Percentiles rank a stretch among this genome's conserved stretches.
These are phyloP conservation scores for Grapholita molesta DNA, from an alignment of 1,140 invertebrate species.

Conservation along the genomic window DNA sequence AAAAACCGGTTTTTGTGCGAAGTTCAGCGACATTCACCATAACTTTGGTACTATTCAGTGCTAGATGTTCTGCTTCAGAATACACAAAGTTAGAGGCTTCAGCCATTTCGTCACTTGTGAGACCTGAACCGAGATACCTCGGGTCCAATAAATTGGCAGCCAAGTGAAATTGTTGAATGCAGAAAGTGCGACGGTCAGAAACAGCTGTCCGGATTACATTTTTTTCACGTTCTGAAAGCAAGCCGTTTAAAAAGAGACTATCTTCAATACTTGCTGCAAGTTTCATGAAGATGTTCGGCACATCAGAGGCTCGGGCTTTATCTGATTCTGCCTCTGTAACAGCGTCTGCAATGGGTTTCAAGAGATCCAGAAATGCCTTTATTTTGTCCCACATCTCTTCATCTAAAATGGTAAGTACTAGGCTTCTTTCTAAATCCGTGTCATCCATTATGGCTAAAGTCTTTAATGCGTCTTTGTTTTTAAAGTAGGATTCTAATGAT, in stretches of 20 bases:
- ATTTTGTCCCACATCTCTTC: not conserved
- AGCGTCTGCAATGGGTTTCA: not conserved
- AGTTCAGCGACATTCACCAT: not conserved
- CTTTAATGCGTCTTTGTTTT: not conserved
- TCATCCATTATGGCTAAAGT: not conserved
- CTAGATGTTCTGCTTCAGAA: not conserved
- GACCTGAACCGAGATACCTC: not conserved
- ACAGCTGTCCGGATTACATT: too few species aligned
- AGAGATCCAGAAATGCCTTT: not conserved
- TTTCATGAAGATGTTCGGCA: not conserved
- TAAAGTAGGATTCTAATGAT: not conserved
- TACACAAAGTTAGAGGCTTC: not conserved
- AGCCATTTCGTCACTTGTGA: not conserved
- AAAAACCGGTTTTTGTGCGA: too few species aligned
- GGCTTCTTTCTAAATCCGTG: not conserved
- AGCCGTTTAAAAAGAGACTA: too few species aligned
- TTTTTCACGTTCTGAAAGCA: too few species aligned
- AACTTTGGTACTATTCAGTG: not conserved
- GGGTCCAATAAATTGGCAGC: not conserved
- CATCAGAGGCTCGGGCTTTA: too few species aligned
- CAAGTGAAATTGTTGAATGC: not conserved
- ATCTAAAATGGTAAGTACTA: not conserved
- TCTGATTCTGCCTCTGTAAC: too few species aligned
- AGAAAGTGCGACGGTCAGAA: not conserved
- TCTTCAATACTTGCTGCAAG: not conserved